phyloP scores from a whole-genome alignment of 2,113 vertebrate species.

The Tinamus guttatus region DNA sequence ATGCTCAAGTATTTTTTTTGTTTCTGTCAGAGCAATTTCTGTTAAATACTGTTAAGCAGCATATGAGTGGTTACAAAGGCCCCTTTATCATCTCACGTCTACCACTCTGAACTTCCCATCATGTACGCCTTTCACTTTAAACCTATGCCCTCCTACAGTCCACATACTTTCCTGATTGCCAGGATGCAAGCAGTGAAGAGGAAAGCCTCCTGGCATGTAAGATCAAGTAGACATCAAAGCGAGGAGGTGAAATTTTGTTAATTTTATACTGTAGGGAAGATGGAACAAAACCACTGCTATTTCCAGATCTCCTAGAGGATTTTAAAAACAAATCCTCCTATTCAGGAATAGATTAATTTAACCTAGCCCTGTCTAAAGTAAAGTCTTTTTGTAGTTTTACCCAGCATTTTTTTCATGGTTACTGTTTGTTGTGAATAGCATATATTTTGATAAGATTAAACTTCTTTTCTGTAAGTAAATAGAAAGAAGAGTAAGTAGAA shows the following conservation, averaged over 20 bases:
- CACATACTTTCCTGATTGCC: neutral
- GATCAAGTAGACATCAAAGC: neutral
- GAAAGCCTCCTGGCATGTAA: neutral
- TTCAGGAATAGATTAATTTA: neutral
- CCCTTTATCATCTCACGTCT: neutral
- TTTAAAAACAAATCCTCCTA: neutral
- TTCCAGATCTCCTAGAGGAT: neutral
- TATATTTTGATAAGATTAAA: neutral
- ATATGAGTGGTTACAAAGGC: fast-evolving
- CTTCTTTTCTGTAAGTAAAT: fast-evolving
- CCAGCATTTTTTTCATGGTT: neutral
- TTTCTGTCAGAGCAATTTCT: neutral
- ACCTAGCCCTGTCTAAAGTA: neutral
- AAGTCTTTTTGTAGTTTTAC: fast-evolving
- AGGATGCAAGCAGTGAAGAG: neutral
- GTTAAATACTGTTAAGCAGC: neutral
- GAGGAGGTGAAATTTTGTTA: neutral
- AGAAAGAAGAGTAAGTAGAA: neutral
- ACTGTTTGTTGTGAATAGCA: neutral
- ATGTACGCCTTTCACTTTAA: neutral
- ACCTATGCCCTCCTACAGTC: neutral
- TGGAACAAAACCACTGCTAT: neutral
- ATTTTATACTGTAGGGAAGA: neutral
- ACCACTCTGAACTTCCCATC: neutral
- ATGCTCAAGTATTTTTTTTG: neutral